Conservation (phyloP, 1,140 invertebrate species). For the Macrocentrus cingulum region DNA sequence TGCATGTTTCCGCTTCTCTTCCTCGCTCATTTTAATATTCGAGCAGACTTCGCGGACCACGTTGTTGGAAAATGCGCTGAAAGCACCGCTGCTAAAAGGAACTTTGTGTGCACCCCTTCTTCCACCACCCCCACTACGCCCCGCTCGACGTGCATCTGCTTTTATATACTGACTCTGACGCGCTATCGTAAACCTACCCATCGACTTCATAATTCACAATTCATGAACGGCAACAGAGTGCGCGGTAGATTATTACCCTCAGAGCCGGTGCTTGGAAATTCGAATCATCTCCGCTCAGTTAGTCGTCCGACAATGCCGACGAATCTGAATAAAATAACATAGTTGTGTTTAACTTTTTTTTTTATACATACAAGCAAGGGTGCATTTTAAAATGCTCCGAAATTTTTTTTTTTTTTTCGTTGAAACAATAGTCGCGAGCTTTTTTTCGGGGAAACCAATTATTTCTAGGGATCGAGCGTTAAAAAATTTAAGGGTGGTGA, state of each 20-base stretch:
- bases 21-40: conserved; percentile 49
- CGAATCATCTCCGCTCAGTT: too few relatives aligned
- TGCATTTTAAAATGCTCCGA: too few relatives aligned
- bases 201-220: conserved; percentile 38
- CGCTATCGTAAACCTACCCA: conserved; percentile 17
- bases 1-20: conserved; percentile 41
- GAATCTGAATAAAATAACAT: neutral
- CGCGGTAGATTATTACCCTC: conserved; percentile 19
- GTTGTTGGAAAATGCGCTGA: conserved; percentile 36
- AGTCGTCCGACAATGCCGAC: neutral
- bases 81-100: conserved; percentile 44
- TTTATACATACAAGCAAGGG: too few relatives aligned
- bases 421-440: too few relatives aligned
- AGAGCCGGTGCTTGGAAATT: neutral
- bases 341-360: too few relatives aligned
- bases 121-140: conserved; percentile 11
- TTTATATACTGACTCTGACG: conserved; percentile 16
- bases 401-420: too few relatives aligned
- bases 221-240: conserved; percentile 34
- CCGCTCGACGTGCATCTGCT: neutral
- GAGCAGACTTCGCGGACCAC: conserved; percentile 30
- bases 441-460: too few relatives aligned
- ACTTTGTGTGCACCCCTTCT: conserved; percentile 34
- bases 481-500: too few relatives aligned
- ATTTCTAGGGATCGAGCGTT: too few relatives aligned